These are phyloP conservation scores for Mareca penelope DNA, from an alignment of 2,797 vertebrate genomes.

Conservation along the genomic window DNA sequence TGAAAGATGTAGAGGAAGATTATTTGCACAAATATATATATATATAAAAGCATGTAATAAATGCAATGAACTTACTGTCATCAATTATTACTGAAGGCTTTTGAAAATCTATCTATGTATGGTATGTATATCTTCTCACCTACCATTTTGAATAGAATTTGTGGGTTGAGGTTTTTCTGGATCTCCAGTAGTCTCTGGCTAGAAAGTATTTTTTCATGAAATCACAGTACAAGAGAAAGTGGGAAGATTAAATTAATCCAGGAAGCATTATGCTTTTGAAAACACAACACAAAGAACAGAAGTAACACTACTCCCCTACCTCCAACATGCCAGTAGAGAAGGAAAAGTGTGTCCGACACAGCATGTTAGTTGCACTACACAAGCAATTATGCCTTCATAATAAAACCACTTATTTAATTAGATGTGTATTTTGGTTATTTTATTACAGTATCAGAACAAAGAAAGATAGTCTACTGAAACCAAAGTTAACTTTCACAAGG, in stretches of 20 bases:
- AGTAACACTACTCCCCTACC: background rate
- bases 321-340: background rate
- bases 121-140: background rate
- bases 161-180: background rate
- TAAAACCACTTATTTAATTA: constrained; percentile 4
- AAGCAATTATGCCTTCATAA: background rate
- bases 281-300: background rate
- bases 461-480: background rate
- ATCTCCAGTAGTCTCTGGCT: background rate
- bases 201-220: background rate
- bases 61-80: background rate
- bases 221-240: background rate
- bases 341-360: background rate
- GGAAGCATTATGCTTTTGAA: background rate
- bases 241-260: background rate
- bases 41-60: background rate
- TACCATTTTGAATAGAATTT: background rate
- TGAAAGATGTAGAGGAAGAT: background rate
- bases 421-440: background rate
- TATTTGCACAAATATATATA: background rate
- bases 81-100: background rate
- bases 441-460: background rate
- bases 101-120: background rate
- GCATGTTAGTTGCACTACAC: background rate
- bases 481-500: background rate